Evolutionary conservation across 2,113 vertebrate species (phyloP), one percentile per base, ranked within the genome.

Genomic region (Ammospiza caudacuta): DNA sequence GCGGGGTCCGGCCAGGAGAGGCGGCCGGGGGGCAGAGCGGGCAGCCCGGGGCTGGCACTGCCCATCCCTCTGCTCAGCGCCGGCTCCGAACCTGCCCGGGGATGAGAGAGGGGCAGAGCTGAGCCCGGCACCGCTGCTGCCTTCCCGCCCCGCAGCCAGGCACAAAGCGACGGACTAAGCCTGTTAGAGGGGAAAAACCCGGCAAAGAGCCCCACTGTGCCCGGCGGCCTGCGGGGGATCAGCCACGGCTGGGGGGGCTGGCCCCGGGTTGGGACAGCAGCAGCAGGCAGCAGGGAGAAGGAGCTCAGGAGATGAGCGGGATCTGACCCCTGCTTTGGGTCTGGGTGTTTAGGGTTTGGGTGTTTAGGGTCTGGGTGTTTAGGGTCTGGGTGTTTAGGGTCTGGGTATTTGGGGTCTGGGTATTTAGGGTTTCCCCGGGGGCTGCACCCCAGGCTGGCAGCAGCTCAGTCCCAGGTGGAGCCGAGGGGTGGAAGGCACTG

Each of bases 31-130:
- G 97, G 87, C 89, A 96, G 67, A 92, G 97, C 1, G 37, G 83
- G 86, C 96, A 98, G 97, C 76, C 98, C 98, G 1, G 97, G 97
- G 89, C 98, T 98, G 89, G 98, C 91, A 22, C 98, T 99, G 97
- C 98, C 98, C 99, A 99, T 99, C 87, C 91, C 85, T 89, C 83
- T 1, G 22, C 93, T 90, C 46, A 64, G 96, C 47, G 31, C 67
- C 20, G 44, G 19, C 63, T 96, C 90, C 62, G 81, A 12, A 95
- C 97, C 97, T 97, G 83, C 84, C 9, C 8, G 91, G 94, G 87
- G 35, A 58, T 27, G 51, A 57, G 91, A 92, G 35, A 27, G 35
- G 55, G 41, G 79, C 68, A 46, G 76, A 92, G 79, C 54, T 96
- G 55, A 94, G 37, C 83, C 66, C 77, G 1, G 83, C 83, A 31